A percentile compares a stretch with the other conserved stretches of the same genome.
These are phyloP conservation scores for Anaspis maculata DNA, from an alignment of 2,888 invertebrate species.

Conservation along the genomic window DNA sequence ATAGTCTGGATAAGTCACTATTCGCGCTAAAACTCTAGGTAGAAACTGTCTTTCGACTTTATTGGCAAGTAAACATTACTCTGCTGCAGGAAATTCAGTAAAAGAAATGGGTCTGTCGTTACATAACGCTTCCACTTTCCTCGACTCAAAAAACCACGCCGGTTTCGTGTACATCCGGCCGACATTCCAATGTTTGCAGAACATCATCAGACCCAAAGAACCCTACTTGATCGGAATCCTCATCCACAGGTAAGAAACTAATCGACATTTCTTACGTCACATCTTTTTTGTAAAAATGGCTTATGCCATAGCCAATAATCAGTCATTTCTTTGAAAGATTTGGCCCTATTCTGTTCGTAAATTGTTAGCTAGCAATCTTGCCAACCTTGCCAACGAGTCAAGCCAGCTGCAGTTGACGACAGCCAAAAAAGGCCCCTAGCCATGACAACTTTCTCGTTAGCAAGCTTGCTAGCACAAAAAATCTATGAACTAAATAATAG, in stretches of 20 bases:
- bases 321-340: too few species aligned
- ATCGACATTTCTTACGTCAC: not conserved
- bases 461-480: too few species aligned
- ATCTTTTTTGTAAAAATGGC: not conserved
- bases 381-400: too few species aligned
- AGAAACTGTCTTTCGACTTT: too few species aligned
- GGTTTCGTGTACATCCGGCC: conserved; percentile 77
- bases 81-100: conserved; percentile 52
- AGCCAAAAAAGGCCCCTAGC: too few species aligned
- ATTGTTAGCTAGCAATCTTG: too few species aligned
- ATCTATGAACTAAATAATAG: too few species aligned
- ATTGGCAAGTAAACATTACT: too few species aligned
- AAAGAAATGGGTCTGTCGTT: conserved; percentile 62
- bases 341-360: too few species aligned
- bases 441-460: too few species aligned
- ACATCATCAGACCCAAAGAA: conserved; percentile 57
- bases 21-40: conserved; percentile 39
- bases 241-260: conserved; percentile 58
- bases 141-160: conserved; percentile 65
- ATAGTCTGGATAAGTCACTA: not conserved
- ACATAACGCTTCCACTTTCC: conserved; percentile 51
- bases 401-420: too few species aligned
- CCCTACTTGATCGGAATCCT: conserved; percentile 72
- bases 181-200: conserved; percentile 73
- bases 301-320: too few species aligned